Percentiles rank a stretch among this genome's conserved stretches.
Conservation (phyloP, 2,888 invertebrate species). For the Tipula vernalis region DNA sequence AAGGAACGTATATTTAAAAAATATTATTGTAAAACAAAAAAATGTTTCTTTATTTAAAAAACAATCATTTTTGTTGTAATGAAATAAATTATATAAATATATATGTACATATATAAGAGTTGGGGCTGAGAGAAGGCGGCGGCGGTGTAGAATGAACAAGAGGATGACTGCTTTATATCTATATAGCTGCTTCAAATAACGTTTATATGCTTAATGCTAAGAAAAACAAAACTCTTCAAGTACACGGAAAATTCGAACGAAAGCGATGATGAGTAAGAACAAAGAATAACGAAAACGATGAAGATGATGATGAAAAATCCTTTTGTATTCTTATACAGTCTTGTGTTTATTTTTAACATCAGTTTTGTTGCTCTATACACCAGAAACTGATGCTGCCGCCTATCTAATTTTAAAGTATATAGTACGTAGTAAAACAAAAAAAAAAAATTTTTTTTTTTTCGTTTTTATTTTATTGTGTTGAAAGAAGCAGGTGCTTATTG, state of each 20-base stretch:
- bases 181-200: neutral
- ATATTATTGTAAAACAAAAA: neutral
- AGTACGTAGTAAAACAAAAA: neutral
- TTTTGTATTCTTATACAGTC: neutral
- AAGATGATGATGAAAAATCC: neutral
- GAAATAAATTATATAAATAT: neutral
- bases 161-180: neutral
- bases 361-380: neutral
- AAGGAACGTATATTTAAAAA: neutral
- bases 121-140: neutral
- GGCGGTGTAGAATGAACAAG: neutral
- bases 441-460: neutral
- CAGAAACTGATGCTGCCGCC: neutral
- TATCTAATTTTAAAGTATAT: neutral
- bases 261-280: neutral
- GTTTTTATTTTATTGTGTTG: neutral
- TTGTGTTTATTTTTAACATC: neutral
- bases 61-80: neutral
- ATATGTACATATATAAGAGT: neutral
- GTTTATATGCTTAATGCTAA: neutral
- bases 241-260: neutral
- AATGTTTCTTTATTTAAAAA: neutral
- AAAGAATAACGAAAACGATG: neutral
- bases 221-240: neutral
- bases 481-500: neutral